A percentile compares a stretch with the other conserved stretches of the same genome.
These are phyloP conservation scores for Pipra filicauda DNA, from an alignment of 2,113 vertebrate genomes.

Conservation along the genomic window DNA sequence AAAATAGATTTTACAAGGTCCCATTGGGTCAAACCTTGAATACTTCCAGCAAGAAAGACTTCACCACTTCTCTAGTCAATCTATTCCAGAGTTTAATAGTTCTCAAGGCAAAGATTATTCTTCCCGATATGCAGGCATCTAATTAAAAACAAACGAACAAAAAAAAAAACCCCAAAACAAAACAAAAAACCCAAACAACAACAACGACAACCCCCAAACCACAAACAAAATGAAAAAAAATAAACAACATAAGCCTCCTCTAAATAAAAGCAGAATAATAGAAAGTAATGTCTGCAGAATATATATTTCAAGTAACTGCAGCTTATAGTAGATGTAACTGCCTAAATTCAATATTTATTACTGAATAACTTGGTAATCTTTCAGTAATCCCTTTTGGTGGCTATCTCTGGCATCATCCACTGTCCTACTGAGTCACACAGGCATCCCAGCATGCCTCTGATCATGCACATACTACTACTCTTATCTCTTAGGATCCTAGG, in stretches of 20 bases:
- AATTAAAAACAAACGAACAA: not conserved
- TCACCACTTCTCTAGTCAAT: not conserved
- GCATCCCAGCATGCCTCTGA: not conserved
- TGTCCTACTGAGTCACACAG: not conserved
- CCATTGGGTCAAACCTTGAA: not conserved
- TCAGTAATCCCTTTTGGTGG: fast-evolving
- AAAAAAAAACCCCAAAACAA: not conserved
- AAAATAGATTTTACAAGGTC: not conserved
- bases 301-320: not conserved
- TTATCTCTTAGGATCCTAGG: not conserved
- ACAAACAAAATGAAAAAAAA: not conserved
- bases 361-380: not conserved
- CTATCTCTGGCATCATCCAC: not conserved
- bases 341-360: not conserved
- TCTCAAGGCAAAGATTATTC: not conserved
- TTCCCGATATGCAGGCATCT: not conserved
- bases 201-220: not conserved
- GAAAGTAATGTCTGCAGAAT: not conserved
- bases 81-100: not conserved
- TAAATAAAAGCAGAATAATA: not conserved
- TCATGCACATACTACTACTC: fast-evolving
- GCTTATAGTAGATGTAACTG: not conserved
- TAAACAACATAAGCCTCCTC: not conserved
- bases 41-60: not conserved
- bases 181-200: not conserved